phyloP scores from a whole-genome alignment of 2,888 invertebrate genomes.

The Yponomeuta evonymella region DNA sequence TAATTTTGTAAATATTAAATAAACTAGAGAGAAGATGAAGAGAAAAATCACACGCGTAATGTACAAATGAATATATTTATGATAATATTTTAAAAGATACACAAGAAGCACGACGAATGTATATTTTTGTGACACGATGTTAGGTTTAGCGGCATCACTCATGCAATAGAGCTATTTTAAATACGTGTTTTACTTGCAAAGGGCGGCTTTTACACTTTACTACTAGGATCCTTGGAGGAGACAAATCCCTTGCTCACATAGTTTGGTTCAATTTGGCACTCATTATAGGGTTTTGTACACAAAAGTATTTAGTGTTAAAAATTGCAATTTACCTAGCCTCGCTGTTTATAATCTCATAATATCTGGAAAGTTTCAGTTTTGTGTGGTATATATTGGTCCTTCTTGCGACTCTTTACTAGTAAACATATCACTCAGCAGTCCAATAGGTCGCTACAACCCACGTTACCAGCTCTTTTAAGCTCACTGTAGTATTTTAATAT shows the following conservation, averaged over 20 bases:
- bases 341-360: no score
- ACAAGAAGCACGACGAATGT: slow-evolving; percentile 48
- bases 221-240: slow-evolving; percentile 44
- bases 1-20: slow-evolving; percentile 63
- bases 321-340: no score
- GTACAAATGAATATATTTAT: slow-evolving; percentile 71
- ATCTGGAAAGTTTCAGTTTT: no score
- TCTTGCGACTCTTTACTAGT: no score
- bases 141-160: slow-evolving; percentile 44
- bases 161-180: slow-evolving; percentile 51
- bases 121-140: slow-evolving; percentile 74
- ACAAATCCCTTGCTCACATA: slow-evolving; percentile 21
- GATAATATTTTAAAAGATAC: slow-evolving; percentile 45
- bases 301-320: no score
- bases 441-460: neutral
- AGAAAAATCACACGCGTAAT: slow-evolving; percentile 54
- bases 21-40: slow-evolving; percentile 31
- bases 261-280: slow-evolving; percentile 20
- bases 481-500: neutral
- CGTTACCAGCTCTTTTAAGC: neutral
- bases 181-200: slow-evolving; percentile 45
- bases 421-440: no score
- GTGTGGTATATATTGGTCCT: no score
- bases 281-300: no score
- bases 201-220: slow-evolving; percentile 54